Conservation (phyloP, 2,888 invertebrate species). For the Mesorhabditis spiculigera region DNA sequence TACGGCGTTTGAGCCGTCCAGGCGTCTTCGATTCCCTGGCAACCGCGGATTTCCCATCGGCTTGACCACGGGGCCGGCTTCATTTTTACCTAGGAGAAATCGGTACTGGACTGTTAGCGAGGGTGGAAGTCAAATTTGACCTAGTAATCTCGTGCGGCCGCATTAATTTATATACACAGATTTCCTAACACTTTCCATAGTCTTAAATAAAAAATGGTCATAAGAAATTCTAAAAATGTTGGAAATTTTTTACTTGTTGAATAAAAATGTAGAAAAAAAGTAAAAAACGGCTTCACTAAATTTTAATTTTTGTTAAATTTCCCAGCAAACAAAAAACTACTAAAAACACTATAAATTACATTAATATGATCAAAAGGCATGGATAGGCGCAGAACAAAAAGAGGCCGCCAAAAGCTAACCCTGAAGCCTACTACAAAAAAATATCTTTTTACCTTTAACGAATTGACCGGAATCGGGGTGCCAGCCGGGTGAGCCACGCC, state of each 20-base stretch:
- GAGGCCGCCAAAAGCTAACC: background rate
- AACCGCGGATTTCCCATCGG: slow-evolving; percentile 68
- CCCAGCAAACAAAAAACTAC: too few species aligned
- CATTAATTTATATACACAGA: too few species aligned
- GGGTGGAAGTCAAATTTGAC: too few species aligned
- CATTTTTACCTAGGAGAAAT: slow-evolving; percentile 62
- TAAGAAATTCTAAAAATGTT: background rate
- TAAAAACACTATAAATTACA: too few species aligned
- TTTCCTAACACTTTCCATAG: too few species aligned
- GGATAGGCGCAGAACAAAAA: too few species aligned
- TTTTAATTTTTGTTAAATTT: too few species aligned
- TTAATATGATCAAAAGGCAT: too few species aligned
- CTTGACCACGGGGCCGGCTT: slow-evolving; percentile 79
- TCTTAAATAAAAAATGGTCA: background rate
- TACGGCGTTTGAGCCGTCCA: slow-evolving; percentile 51
- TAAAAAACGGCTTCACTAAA: too few species aligned
- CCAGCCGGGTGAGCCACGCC: slow-evolving; percentile 75
- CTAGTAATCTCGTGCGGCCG: too few species aligned
- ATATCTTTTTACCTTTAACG: slow-evolving; percentile 57
- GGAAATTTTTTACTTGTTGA: background rate
- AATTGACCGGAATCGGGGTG: slow-evolving; percentile 75
- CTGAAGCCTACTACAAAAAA: background rate
- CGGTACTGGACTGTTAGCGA: background rate
- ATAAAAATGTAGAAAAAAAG: too few species aligned
- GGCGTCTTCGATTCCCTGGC: slow-evolving; percentile 50